Evolutionary conservation across 2,797 vertebrate species (phyloP).

Genomic region (Hydrophis major): DNA sequence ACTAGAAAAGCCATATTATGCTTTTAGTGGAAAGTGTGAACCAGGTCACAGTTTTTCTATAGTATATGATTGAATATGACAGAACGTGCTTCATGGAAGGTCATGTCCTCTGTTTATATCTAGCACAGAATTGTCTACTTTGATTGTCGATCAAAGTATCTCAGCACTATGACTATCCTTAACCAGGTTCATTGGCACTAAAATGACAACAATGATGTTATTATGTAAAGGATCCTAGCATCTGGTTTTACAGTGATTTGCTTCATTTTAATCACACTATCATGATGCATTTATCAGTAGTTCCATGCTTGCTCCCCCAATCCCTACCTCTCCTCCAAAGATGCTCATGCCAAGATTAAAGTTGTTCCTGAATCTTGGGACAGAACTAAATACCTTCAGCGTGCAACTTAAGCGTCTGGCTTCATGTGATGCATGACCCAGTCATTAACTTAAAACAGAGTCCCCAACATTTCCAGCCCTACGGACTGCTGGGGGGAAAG

Average conservation of each 20-base stretch:
- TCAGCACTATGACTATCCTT: not conserved
- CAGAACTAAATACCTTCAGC: not conserved
- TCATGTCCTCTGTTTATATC: not conserved
- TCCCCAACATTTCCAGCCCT: too few species aligned
- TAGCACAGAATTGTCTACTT: not conserved
- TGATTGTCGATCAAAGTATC: not conserved
- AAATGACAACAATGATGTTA: not conserved
- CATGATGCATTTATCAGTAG: not conserved
- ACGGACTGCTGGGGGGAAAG: too few species aligned
- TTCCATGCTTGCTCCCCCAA: not conserved
- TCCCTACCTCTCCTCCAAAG: not conserved
- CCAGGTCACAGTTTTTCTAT: not conserved
- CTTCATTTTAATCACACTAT: not conserved
- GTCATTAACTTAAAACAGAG: not conserved
- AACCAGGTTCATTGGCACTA: not conserved
- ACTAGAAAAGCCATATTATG: not conserved
- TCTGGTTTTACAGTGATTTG: not conserved
- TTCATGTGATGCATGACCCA: not conserved
- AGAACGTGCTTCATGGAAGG: not conserved
- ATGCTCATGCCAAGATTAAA: not conserved
- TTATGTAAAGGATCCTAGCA: not conserved
- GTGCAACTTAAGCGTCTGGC: not conserved
- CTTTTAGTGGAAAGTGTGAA: not conserved
- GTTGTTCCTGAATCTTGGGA: not conserved
- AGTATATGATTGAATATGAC: not conserved